These are phyloP conservation scores for Lamprologus lemairii DNA, from an alignment of 2,113 vertebrate species.

Conservation along the genomic window DNA sequence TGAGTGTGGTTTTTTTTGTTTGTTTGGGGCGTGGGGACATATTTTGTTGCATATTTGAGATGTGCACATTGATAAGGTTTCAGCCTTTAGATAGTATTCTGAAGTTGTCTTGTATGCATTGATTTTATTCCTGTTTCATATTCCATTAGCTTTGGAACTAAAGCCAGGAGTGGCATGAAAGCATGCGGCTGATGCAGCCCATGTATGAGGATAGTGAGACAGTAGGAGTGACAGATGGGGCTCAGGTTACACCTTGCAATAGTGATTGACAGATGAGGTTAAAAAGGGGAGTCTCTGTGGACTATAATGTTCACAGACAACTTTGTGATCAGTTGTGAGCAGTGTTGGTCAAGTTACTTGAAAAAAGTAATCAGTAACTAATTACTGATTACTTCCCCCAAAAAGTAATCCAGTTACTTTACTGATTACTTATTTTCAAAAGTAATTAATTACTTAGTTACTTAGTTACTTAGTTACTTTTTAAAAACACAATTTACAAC, in stretches of 20 bases:
- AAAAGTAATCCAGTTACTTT: too few species aligned
- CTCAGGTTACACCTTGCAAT: not conserved
- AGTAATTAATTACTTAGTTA: too few species aligned
- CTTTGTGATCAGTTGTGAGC: not conserved
- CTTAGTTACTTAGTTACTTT: too few species aligned
- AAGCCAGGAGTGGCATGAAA: not conserved
- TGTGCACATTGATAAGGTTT: not conserved
- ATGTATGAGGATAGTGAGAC: not conserved
- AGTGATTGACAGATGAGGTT: accelerated
- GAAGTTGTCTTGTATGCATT: not conserved
- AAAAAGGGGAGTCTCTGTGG: not conserved
- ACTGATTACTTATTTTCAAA: too few species aligned
- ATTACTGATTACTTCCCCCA: too few species aligned
- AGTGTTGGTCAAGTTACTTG: too few species aligned
- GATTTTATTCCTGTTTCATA: not conserved
- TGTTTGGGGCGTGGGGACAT: not conserved
- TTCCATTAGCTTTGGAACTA: not conserved
- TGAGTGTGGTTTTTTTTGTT: accelerated
- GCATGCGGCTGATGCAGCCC: accelerated
- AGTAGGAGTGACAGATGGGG: not conserved
- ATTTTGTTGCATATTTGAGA: not conserved
- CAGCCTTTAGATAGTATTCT: not conserved
- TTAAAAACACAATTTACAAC: too few species aligned
- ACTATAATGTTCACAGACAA: not conserved
- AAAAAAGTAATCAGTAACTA: too few species aligned